Evolutionary conservation across 2,113 vertebrate genomes (phyloP).

Genomic region (Pollimyrus isidori): DNA sequence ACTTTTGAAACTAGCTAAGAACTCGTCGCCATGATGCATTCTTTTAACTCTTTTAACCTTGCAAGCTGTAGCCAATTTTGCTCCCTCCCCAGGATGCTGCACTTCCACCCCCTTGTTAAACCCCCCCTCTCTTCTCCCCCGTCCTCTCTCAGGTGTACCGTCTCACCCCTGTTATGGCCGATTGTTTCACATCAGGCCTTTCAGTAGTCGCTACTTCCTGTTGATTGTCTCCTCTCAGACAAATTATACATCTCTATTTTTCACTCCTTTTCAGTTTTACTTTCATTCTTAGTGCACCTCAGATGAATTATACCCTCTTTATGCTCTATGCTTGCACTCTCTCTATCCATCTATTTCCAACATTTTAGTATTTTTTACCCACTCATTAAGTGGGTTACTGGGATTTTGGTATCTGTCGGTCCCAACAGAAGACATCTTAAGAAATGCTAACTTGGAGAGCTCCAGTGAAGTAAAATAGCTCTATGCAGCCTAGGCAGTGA

Average conservation of each 20-base stretch:
- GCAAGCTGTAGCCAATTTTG: not conserved
- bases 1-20: not conserved
- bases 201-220: not conserved
- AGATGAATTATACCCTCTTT: not conserved
- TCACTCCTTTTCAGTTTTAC: not conserved
- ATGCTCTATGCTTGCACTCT: not conserved
- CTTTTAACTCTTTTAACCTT: not conserved
- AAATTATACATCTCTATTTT: not conserved
- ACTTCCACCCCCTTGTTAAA: not conserved
- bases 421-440: not conserved
- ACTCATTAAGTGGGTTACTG: not conserved
- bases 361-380: not conserved
- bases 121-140: not conserved
- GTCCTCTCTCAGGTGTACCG: not conserved
- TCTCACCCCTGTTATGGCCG: not conserved
- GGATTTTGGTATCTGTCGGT: not conserved
- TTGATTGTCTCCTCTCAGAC: not conserved
- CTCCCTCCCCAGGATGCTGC: not conserved
- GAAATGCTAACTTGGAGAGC: not conserved
- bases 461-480: not conserved
- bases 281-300: not conserved
- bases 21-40: not conserved
- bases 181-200: not conserved
- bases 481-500: not conserved
- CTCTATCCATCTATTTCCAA: not conserved